Conservation (phyloP, 1,140 invertebrate genomes). For the Drosophila quadrilineata region DNA sequence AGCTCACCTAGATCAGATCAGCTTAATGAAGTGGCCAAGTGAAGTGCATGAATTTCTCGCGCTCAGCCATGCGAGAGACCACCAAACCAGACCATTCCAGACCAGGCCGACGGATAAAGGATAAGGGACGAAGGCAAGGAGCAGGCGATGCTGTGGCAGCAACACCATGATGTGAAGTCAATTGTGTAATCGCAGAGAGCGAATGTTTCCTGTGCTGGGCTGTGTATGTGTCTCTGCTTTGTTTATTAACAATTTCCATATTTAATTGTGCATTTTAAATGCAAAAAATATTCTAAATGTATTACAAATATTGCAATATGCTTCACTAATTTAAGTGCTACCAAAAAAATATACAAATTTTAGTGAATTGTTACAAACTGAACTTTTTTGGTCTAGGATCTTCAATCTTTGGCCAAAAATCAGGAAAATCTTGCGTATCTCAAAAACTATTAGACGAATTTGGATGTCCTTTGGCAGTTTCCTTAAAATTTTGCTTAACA, state of each 20-base stretch:
- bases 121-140: too few relatives aligned
- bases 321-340: neutral
- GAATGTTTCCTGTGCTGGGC: neutral
- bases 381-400: too few relatives aligned
- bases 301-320: too few relatives aligned
- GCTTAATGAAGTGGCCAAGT: slow-evolving; percentile 55
- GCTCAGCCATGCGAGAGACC: slow-evolving; percentile 40
- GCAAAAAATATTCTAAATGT: slow-evolving; percentile 30
- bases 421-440: too few relatives aligned
- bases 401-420: too few relatives aligned
- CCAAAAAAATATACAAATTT: neutral
- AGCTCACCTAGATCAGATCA: slow-evolving; percentile 2
- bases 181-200: slow-evolving; percentile 12
- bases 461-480: too few relatives aligned
- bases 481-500: neutral
- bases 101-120: too few relatives aligned
- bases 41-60: slow-evolving; percentile 32
- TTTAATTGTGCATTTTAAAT: slow-evolving; percentile 40
- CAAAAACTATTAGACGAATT: too few relatives aligned
- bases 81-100: too few relatives aligned
- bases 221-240: neutral
- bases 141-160: too few relatives aligned
- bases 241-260: neutral
- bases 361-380: too few relatives aligned
- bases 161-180: slow-evolving; percentile 16